Percentiles rank a stretch among this genome's conserved stretches.
These are phyloP conservation scores for Drosophila anceps DNA, from an alignment of 2,888 invertebrate species.

Conservation along the genomic window DNA sequence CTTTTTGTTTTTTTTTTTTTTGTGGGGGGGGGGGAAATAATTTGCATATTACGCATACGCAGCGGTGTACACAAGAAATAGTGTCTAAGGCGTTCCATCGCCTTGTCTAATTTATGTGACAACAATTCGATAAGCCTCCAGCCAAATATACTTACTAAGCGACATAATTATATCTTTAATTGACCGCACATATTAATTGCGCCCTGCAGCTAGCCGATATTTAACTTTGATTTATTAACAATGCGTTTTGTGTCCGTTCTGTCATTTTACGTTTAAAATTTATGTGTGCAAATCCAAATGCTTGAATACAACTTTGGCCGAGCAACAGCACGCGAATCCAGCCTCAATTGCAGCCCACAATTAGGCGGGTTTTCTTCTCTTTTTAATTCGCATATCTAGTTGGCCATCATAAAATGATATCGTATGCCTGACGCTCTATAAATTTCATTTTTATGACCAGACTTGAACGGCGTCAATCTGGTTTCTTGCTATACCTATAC, in stretches of 20 bases:
- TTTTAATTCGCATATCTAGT: conserved; percentile 47
- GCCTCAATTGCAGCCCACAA: conserved; percentile 18
- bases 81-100: conserved; percentile 18
- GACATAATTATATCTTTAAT: conserved; percentile 58
- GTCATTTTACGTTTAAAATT: neutral
- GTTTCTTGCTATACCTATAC: neutral
- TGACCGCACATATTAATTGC: conserved; percentile 39
- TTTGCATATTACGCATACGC: conserved; percentile 65
- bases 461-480: conserved; percentile 12
- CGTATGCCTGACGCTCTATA: conserved; percentile 27
- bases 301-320: neutral
- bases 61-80: conserved; percentile 26
- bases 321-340: conserved; percentile 3
- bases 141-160: conserved; percentile 46
- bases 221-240: conserved; percentile 32
- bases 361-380: conserved; percentile 35
- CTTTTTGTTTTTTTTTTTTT: neutral
- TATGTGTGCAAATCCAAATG: neutral
- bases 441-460: conserved; percentile 31
- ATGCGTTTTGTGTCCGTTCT: neutral
- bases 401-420: conserved; percentile 26
- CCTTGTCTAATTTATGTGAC: conserved; percentile 57
- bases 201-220: conserved; percentile 18
- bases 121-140: conserved; percentile 45
- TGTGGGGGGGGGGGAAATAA: conserved; percentile 15